A percentile compares a stretch with the other conserved stretches of the same genome.
phyloP scores from a whole-genome alignment of 1,140 invertebrate species.

The Pseudomyrmex gracilis region DNA sequence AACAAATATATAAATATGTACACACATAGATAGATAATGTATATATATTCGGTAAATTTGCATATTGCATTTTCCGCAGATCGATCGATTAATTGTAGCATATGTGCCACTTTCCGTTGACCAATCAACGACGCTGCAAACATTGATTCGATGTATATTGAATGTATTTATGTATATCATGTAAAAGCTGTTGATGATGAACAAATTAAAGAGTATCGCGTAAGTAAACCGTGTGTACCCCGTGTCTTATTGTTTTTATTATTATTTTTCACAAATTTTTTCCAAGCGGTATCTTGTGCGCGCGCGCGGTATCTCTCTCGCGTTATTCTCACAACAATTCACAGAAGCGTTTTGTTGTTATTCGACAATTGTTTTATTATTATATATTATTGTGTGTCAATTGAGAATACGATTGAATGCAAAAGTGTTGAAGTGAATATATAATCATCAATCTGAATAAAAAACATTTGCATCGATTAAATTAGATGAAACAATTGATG shows the following conservation, averaged over 20 bases:
- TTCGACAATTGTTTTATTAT: neutral
- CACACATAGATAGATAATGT: slow-evolving; percentile 20
- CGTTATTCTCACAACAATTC: too few species aligned
- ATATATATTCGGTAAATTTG: slow-evolving; percentile 41
- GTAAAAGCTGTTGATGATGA: slow-evolving; percentile 66
- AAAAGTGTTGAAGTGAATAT: neutral
- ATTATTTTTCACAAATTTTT: too few species aligned
- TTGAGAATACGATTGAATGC: neutral
- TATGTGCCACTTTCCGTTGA: slow-evolving; percentile 33
- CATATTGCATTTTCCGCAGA: slow-evolving; percentile 58
- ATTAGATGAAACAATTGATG: slow-evolving; percentile 5
- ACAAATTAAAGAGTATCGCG: slow-evolving; percentile 71
- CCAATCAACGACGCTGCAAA: slow-evolving; percentile 64
- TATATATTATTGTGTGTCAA: neutral
- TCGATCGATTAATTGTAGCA: slow-evolving; percentile 40
- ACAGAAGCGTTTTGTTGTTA: neutral
- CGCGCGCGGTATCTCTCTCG: too few species aligned
- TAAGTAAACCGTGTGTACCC: neutral
- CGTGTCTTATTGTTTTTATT: slow-evolving; percentile 10
- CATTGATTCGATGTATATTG: slow-evolving; percentile 73
- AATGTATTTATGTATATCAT: slow-evolving; percentile 76
- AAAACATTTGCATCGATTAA: slow-evolving; percentile 14
- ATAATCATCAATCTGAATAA: neutral
- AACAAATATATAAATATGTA: too few species aligned
- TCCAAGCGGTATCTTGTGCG: too few species aligned